Conservation (phyloP, 2,797 vertebrate species). For the Liasis olivaceus region DNA sequence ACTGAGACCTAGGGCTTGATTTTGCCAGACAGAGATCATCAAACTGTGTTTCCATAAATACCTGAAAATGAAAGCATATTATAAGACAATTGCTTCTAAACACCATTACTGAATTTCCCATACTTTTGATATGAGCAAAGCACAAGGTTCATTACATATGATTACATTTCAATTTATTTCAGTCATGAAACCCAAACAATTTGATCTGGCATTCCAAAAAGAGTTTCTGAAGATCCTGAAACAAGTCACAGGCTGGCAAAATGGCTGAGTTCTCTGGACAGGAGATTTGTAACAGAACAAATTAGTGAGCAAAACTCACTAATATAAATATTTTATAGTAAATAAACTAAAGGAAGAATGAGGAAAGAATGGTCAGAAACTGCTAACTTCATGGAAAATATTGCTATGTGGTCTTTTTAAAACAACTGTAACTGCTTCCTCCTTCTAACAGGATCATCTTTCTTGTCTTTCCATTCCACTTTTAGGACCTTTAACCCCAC, state of each 20-base stretch:
- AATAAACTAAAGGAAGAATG: not conserved
- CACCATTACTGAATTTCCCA: not conserved
- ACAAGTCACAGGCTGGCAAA: not conserved
- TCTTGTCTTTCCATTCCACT: constrained; percentile 70
- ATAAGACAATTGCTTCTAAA: not conserved
- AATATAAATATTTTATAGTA: not conserved
- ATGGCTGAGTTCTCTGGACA: not conserved
- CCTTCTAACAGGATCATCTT: constrained; percentile 71
- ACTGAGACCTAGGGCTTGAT: constrained; percentile 80
- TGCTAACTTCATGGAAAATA: not conserved
- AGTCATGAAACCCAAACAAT: not conserved
- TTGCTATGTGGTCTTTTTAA: not conserved
- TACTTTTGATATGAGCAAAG: not conserved
- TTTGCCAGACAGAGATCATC: constrained; percentile 81
- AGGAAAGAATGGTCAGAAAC: not conserved
- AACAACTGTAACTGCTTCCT: not conserved
- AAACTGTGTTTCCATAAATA: constrained; percentile 83
- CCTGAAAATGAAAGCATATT: constrained; percentile 64
- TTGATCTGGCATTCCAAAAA: not conserved
- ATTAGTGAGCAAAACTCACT: not conserved
- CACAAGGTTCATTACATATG: not conserved
- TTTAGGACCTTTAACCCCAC: not conserved
- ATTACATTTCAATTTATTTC: not conserved
- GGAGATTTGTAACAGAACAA: not conserved
- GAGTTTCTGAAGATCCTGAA: not conserved